phyloP scores from a whole-genome alignment of 2,888 invertebrate genomes.

The Drosophila bunnanda region DNA sequence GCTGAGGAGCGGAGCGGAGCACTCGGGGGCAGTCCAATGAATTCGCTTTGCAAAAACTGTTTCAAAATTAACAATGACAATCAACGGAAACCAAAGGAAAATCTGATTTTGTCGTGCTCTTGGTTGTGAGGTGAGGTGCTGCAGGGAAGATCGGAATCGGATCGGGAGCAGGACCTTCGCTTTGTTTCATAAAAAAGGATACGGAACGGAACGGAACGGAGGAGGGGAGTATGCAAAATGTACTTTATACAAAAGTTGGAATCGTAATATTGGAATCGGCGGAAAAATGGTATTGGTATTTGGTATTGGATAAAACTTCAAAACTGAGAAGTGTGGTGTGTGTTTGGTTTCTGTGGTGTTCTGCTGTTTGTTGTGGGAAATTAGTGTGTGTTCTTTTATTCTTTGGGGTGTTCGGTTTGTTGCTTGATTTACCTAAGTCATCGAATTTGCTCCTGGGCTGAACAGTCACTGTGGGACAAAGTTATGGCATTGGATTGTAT shows the following conservation, averaged over 20 bases:
- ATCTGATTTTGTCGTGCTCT: slow-evolving; percentile 40
- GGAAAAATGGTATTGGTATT: slow-evolving; percentile 20
- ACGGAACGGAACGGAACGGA: slow-evolving; percentile 43
- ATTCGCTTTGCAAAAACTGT: slow-evolving; percentile 25
- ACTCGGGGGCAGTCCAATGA: slow-evolving; percentile 25
- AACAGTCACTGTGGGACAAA: slow-evolving; percentile 87
- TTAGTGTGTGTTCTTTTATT: slow-evolving; percentile 39
- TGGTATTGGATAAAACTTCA: slow-evolving; percentile 47
- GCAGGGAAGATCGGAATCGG: slow-evolving; percentile 8
- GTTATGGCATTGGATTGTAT: slow-evolving; percentile 74
- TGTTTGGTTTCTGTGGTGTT: slow-evolving; percentile 33
- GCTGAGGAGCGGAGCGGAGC: slow-evolving; percentile 30
- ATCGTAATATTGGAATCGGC: slow-evolving; percentile 31
- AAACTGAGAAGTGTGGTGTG: slow-evolving; percentile 56
- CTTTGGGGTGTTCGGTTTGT: slow-evolving; percentile 33
- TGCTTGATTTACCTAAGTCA: slow-evolving; percentile 88
- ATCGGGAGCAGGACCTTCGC: slow-evolving; percentile 31
- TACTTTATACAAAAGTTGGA: slow-evolving; percentile 63
- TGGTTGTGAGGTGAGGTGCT: slow-evolving; percentile 30
- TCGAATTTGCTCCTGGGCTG: slow-evolving; percentile 89
- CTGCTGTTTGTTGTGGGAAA: slow-evolving; percentile 33
- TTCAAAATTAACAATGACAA: slow-evolving; percentile 33
- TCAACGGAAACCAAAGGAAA: slow-evolving; percentile 22
- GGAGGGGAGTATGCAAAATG: slow-evolving; percentile 46
- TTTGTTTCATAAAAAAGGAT: slow-evolving; percentile 56